Evolutionary conservation across 2,888 invertebrate genomes (phyloP).

Genomic region (Zaprionus obscuricornis): DNA sequence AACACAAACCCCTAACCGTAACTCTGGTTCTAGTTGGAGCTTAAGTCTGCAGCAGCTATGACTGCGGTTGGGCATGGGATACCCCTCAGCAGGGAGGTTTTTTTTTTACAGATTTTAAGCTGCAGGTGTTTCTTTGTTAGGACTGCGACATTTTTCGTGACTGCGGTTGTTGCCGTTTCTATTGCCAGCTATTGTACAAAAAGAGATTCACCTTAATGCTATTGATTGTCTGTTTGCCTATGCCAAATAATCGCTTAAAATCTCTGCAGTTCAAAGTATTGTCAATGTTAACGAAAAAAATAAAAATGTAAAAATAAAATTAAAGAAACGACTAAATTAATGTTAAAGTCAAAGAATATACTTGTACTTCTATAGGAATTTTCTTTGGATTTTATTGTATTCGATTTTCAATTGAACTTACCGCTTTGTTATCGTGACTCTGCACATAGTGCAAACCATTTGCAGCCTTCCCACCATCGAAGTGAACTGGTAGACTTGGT

Average conservation of each 20-base stretch:
- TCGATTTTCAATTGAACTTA: conserved; percentile 30
- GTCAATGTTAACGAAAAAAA: too few species aligned
- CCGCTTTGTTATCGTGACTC: conserved; percentile 48
- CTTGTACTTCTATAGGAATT: too few species aligned
- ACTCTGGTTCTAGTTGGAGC: conserved; percentile 1
- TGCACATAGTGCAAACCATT: conserved; percentile 48
- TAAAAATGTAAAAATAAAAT: too few species aligned
- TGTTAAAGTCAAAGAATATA: neutral
- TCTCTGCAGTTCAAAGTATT: conserved; percentile 64
- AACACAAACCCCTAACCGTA: too few species aligned
- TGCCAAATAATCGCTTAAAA: conserved; percentile 69
- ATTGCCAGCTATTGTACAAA: conserved; percentile 28
- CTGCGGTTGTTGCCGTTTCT: conserved; percentile 36
- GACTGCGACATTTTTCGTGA: conserved; percentile 56
- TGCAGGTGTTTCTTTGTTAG: conserved; percentile 64
- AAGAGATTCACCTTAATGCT: conserved; percentile 67
- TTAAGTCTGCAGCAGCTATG: neutral
- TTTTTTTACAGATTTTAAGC: too few species aligned
- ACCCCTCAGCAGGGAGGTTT: neutral
- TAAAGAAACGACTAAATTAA: too few species aligned
- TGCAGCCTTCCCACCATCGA: conserved; percentile 36
- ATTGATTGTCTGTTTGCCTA: conserved; percentile 75
- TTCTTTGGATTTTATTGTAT: too few species aligned
- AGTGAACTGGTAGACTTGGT: conserved; percentile 46
- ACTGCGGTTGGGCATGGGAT: neutral